These are phyloP conservation scores for Polydrusus tereticollis DNA, from an alignment of 2,888 invertebrate species.

Conservation along the genomic window DNA sequence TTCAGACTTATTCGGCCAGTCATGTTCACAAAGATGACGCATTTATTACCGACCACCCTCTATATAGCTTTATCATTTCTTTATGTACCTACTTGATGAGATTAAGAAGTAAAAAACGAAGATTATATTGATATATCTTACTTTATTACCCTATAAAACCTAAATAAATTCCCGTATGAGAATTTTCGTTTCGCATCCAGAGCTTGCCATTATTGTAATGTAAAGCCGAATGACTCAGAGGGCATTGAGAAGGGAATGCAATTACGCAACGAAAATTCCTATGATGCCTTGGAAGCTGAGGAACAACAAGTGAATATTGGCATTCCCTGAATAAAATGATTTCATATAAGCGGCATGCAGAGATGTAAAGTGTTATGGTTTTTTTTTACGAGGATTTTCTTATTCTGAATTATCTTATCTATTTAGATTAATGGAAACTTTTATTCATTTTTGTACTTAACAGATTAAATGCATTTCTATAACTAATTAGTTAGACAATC, in stretches of 20 bases:
- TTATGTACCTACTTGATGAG: too few relatives aligned
- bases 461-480: too few relatives aligned
- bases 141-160: neutral
- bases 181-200: neutral
- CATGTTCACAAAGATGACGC: too few relatives aligned
- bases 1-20: too few relatives aligned
- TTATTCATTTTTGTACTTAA: too few relatives aligned
- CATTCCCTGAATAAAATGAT: slow-evolving; percentile 13
- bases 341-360: neutral
- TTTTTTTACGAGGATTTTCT: too few relatives aligned
- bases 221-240: neutral
- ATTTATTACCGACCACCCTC: too few relatives aligned
- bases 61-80: too few relatives aligned
- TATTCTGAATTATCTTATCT: neutral
- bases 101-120: neutral
- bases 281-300: slow-evolving; percentile 16
- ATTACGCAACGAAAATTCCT: slow-evolving; percentile 20
- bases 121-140: neutral
- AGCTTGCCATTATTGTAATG: neutral
- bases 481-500: too few relatives aligned
- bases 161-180: neutral
- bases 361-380: neutral
- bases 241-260: slow-evolving; percentile 5
- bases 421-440: neutral
- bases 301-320: slow-evolving; percentile 7